Evolutionary conservation across 2,888 invertebrate genomes (phyloP), one percentile per base, ranked within the genome.

Genomic region (Diaprepes abbreviatus): DNA sequence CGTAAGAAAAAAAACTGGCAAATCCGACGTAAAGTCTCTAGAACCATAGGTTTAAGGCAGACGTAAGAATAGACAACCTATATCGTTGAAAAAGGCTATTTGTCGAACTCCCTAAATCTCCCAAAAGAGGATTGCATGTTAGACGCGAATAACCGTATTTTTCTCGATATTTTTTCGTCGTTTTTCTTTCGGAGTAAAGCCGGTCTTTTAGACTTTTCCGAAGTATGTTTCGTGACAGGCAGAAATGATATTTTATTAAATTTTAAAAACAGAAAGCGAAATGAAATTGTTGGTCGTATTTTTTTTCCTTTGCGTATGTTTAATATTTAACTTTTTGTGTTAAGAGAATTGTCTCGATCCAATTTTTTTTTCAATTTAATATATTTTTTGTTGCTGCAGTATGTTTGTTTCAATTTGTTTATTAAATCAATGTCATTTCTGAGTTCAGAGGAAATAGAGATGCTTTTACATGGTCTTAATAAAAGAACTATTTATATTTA

Each of bases 51-150:
- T 45, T 45, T 12, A 45, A 24, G 45, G 24, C n/a, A 45, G 21
- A 45, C 45, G 45, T 12, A 24, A 6, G 21, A 24, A 14, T 24
- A 50, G 48, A 50, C 28, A 9, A 28, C 7, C 5, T 24, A 50
- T 50, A 19, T 43, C 28, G 28, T 50, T 28, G 1, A 16, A 50
- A 28, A 50, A 50, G 14, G 16, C 31, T 28, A 50, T 50, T 50
- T 50, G 48, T 50, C 28, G 48, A 50, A 50, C 28, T 50, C 16
- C 21, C 7, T 50, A 28, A 50, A 50, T 50, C 28, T 50, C 9
- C 16, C 28, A n/a, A 28, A 50, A 14, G 48, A 28, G 48, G 48
- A 50, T 50, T 50, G 48, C 48, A 21, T 28, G 48, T 19, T 16
- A 16, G 43, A 24, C 45, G 21, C 3, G 12, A 21, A 24, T 50